Conservation (phyloP, 2,888 invertebrate species). For the Charanyca ferruginea region DNA sequence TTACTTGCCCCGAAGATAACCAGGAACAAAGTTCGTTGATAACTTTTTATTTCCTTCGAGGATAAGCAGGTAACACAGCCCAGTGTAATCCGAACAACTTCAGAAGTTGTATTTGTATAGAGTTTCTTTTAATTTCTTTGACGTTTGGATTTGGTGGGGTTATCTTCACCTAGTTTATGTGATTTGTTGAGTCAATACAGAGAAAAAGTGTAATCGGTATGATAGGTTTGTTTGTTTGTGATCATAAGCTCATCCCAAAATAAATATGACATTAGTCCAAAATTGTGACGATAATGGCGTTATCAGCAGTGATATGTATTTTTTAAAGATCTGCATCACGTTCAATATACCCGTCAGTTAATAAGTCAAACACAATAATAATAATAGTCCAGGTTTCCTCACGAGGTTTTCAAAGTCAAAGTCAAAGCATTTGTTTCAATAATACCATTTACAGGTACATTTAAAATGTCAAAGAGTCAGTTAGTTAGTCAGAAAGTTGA, state of each 20-base stretch:
- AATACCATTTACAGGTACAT: too few species aligned
- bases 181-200: slow-evolving; percentile 47
- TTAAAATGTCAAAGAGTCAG: too few species aligned
- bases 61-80: slow-evolving; percentile 75
- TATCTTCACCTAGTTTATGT: slow-evolving; percentile 24
- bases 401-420: too few species aligned
- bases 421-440: too few species aligned
- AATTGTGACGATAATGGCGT: background rate
- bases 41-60: slow-evolving; percentile 88
- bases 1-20: slow-evolving; percentile 88
- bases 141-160: slow-evolving; percentile 38
- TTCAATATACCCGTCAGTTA: too few species aligned
- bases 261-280: slow-evolving; percentile 16
- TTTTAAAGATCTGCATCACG: too few species aligned
- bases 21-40: slow-evolving; percentile 87
- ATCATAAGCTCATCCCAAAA: slow-evolving; percentile 18
- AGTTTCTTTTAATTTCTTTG: slow-evolving; percentile 52
- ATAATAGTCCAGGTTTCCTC: too few species aligned
- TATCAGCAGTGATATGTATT: slow-evolving; percentile 1
- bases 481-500: too few species aligned
- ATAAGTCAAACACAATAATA: too few species aligned
- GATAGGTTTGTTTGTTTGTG: slow-evolving; percentile 37
- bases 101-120: slow-evolving; percentile 60
- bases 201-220: slow-evolving; percentile 20
- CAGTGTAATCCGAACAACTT: slow-evolving; percentile 68